Evolutionary conservation across 2,113 vertebrate species (phyloP), one percentile per base, ranked within the genome.

Genomic region (Bostrychus sinensis): DNA sequence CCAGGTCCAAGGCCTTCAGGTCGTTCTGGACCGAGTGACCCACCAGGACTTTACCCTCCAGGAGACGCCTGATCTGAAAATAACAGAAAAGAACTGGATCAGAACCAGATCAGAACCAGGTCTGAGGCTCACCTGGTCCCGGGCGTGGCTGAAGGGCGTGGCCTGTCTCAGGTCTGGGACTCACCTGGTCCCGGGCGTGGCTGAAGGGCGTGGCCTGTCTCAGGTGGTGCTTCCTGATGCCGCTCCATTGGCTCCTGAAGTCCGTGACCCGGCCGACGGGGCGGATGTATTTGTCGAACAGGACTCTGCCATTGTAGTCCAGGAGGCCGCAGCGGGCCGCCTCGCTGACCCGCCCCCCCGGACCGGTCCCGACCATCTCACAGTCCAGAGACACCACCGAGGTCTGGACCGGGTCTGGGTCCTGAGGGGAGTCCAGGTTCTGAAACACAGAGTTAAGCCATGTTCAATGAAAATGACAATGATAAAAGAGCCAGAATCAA

Each of bases 301-400:
- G 46, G 13, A 98, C 86, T 0, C 93, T 89, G 1, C 97, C 96
- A 0, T 91, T 62, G 1, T 98, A 98, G 75, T 91, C 93, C 14
- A 99, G 86, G 23, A 99, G 84, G 0, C 95, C 95, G 82, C 97
- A 99, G 4, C 97, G 95, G 0, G 95, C 97, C 78, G 99, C 72
- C 85, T 96, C 96, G 0, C 92, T 96, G 65, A 80, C 88, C 50
- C 79, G 80, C 5, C 94, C 96, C 0, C 83, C 72, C 0, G 94
- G 95, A 0, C 97, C 97, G 0, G 96, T 98, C 51, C 97, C 97
- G 51, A 99, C 97, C 97, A 99, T 99, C 88, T 99, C 97, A 9
- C 97, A 99, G 90, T 99, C 97, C 3, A 99, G 62, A 1, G 97
- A 93, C 77, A 99, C 94, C 0, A 92, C 89, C 1, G 89, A 91